Percentiles rank a stretch among this genome's conserved stretches.
These are phyloP conservation scores for Julus scandinavius DNA, from an alignment of 2,888 invertebrate species.

Conservation along the genomic window DNA sequence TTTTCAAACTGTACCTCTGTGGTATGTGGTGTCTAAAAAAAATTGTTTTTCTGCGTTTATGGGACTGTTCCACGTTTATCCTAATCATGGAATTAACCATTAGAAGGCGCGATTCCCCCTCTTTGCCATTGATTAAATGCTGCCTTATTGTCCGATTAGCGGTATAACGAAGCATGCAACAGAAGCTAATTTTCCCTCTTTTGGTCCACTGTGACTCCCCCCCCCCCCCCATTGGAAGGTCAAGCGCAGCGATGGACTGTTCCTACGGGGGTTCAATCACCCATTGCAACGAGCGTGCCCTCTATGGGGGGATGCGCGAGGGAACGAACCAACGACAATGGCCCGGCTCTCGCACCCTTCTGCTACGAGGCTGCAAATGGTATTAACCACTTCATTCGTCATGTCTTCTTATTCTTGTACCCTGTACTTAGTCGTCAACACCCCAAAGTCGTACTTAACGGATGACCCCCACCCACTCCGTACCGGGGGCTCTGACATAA, in stretches of 20 bases:
- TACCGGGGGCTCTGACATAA: no score
- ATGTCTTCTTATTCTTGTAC: background rate
- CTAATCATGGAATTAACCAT: no score
- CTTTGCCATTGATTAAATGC: background rate
- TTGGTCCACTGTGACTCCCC: background rate
- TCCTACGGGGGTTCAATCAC: slow-evolving; percentile 37
- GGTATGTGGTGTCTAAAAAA: no score
- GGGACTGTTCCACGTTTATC: no score
- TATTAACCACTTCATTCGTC: slow-evolving; percentile 42
- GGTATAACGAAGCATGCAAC: slow-evolving; percentile 1
- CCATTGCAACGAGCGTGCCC: slow-evolving; percentile 34
- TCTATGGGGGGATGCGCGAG: background rate
- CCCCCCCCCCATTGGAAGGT: background rate
- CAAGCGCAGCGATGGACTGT: slow-evolving; percentile 31
- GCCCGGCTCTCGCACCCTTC: slow-evolving; percentile 14
- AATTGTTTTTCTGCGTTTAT: no score
- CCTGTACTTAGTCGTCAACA: background rate
- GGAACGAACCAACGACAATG: background rate
- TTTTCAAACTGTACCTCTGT: no score
- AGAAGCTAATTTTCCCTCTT: background rate
- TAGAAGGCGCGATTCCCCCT: background rate
- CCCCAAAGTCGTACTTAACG: slow-evolving; percentile 3
- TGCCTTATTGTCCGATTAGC: background rate
- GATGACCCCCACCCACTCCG: background rate
- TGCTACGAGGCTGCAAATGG: background rate